Evolutionary conservation across 2,888 invertebrate genomes (phyloP).

Genomic region (Platynereis dumerilii): DNA sequence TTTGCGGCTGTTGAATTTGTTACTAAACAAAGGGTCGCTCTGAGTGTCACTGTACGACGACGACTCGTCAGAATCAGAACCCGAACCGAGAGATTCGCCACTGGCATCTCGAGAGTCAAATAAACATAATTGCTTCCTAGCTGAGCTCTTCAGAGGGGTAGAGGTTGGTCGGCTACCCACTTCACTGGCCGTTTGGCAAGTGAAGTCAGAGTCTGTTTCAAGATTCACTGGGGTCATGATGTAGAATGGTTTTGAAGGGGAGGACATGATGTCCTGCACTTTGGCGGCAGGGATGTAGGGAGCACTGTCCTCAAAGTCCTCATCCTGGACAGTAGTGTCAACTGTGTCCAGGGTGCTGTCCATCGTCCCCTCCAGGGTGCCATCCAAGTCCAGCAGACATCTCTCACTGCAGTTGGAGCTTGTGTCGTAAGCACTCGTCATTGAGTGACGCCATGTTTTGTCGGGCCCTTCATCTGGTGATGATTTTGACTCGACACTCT

Average conservation of each 20-base stretch:
- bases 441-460: constrained; percentile 34
- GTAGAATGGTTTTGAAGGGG: constrained; percentile 25
- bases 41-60: too few relatives aligned
- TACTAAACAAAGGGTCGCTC: too few relatives aligned
- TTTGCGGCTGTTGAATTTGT: too few relatives aligned
- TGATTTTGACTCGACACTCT: constrained; percentile 10
- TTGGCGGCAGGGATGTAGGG: not conserved
- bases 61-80: too few relatives aligned
- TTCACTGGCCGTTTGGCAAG: not conserved
- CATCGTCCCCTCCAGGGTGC: constrained; percentile 12
- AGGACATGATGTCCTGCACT: constrained; percentile 14
- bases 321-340: constrained; percentile 10
- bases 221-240: constrained; percentile 28
- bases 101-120: too few relatives aligned
- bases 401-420: constrained; percentile 32
- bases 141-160: too few relatives aligned
- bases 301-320: not conserved
- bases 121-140: too few relatives aligned
- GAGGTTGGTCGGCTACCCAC: too few relatives aligned
- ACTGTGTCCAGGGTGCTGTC: constrained; percentile 5
- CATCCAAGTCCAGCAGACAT: constrained; percentile 17
- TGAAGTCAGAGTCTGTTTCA: constrained; percentile 29
- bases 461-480: constrained; percentile 12
- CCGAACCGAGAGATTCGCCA: too few relatives aligned
- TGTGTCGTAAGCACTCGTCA: constrained; percentile 40